Evolutionary conservation across 1,140 invertebrate genomes (phyloP), one percentile per base, ranked within the genome.

Genomic region (Magallana angulata): DNA sequence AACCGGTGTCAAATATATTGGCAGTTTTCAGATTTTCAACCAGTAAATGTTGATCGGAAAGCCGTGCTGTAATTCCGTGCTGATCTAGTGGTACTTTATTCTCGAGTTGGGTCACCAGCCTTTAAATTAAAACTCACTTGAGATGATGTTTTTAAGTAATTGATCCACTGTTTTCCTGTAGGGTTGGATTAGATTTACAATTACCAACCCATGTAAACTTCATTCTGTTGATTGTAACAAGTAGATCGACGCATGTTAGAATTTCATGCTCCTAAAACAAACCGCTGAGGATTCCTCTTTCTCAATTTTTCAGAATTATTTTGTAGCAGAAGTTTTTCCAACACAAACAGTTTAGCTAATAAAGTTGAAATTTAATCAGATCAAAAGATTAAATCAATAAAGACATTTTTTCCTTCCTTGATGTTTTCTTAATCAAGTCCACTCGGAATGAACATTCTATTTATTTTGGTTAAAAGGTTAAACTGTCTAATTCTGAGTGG

Each of bases 71-170:
- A 16, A 64, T 64, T 64, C 16, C 18, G 60, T 12, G 12, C 68
- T 11, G 36, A 76, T 8, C 18, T 76, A 76, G 8, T 76, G 68
- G 30, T 76, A 76, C 68, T 76, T 76, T 24, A 76, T 18, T 76
- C 36, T 36, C 6, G 68, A 76, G 24, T 7, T 18, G 24, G 68
- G 68, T 76, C 68, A 76, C 68, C 68, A 76, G 68, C 68, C 68
- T 76, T 76, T 76, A 76, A 76, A 76, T 76, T 71, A 76, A 76
- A 76, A 9, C 68, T 76, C 68, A 76, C 68, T 76, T 76, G 68
- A 76, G 68, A 76, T 76, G 68, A 76, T 76, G 68, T 76, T 76
- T 76, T 36, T 76, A 76, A 76, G 68, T 76, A 76, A 76, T 76
- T 76, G 68, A 76, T 76, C 68, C 68, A 76, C 68, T 11, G 68